Conservation (phyloP, 2,888 invertebrate species). For the Clitarchus hookeri region DNA sequence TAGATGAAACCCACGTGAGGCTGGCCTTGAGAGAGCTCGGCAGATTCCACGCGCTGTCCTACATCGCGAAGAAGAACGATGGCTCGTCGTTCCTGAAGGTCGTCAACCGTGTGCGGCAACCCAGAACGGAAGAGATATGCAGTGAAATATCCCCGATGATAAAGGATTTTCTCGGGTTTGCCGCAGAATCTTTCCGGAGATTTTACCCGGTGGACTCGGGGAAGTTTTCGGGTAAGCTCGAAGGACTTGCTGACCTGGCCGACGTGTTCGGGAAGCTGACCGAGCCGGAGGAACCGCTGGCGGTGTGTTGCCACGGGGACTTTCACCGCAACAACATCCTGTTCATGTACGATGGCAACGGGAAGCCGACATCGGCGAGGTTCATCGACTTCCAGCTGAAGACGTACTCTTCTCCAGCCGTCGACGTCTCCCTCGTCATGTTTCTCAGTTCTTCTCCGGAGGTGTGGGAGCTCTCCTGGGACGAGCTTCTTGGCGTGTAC, state of each 20-base stretch:
- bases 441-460: slow-evolving; percentile 50
- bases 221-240: background rate
- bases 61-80: slow-evolving; percentile 37
- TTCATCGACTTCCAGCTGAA: slow-evolving; percentile 41
- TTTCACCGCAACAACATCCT: slow-evolving; percentile 54
- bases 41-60: slow-evolving; percentile 49
- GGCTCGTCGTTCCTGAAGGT: background rate
- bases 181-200: background rate
- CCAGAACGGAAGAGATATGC: background rate
- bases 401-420: slow-evolving; percentile 50
- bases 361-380: slow-evolving; percentile 38
- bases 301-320: slow-evolving; percentile 53
- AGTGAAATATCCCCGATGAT: background rate
- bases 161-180: background rate
- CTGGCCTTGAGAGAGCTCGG: slow-evolving; percentile 45
- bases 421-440: slow-evolving; percentile 51
- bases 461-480: slow-evolving; percentile 46
- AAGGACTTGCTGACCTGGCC: slow-evolving; percentile 41
- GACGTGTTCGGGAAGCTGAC: slow-evolving; percentile 29
- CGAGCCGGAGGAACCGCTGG: slow-evolving; percentile 37
- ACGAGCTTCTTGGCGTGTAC: slow-evolving; percentile 49
- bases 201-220: background rate
- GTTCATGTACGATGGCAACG: slow-evolving; percentile 49
- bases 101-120: background rate
- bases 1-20: slow-evolving; percentile 48